Conservation (phyloP, 2,888 invertebrate genomes). For the Lamproptera curius region DNA sequence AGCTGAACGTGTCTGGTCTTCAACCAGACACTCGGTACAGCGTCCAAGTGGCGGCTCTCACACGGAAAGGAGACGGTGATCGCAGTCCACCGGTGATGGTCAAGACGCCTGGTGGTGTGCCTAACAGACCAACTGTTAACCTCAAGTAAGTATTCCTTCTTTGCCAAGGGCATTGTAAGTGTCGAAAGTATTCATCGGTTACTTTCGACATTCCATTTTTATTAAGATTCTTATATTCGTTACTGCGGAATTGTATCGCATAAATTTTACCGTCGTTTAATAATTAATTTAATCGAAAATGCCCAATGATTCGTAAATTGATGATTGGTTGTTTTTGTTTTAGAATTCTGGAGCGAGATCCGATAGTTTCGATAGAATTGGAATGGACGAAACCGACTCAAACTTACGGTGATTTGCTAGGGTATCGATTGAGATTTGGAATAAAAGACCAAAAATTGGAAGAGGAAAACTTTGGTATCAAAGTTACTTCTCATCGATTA, state of each 20-base stretch:
- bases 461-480: slow-evolving; percentile 84
- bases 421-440: slow-evolving; percentile 92
- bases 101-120: slow-evolving; percentile 96
- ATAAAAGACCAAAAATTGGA: slow-evolving; percentile 88
- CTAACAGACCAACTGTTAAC: slow-evolving; percentile 88
- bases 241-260: no score
- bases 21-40: slow-evolving; percentile 97
- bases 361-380: slow-evolving; percentile 92
- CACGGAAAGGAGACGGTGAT: slow-evolving; percentile 97
- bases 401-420: slow-evolving; percentile 92
- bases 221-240: no score
- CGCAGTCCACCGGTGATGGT: slow-evolving; percentile 91
- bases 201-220: no score
- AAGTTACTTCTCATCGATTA: slow-evolving; percentile 84
- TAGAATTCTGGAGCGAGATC: slow-evolving; percentile 91
- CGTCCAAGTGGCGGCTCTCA: slow-evolving; percentile 96
- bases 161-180: no score
- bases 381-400: slow-evolving; percentile 95
- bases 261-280: no score
- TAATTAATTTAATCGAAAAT: no score
- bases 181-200: no score
- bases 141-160: slow-evolving; percentile 80
- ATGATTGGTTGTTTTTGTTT: slow-evolving; percentile 36
- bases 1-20: slow-evolving; percentile 91
- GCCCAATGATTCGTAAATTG: no score